Evolutionary conservation across 1,140 invertebrate genomes (phyloP).

Genomic region (Drosophila ogumai): DNA sequence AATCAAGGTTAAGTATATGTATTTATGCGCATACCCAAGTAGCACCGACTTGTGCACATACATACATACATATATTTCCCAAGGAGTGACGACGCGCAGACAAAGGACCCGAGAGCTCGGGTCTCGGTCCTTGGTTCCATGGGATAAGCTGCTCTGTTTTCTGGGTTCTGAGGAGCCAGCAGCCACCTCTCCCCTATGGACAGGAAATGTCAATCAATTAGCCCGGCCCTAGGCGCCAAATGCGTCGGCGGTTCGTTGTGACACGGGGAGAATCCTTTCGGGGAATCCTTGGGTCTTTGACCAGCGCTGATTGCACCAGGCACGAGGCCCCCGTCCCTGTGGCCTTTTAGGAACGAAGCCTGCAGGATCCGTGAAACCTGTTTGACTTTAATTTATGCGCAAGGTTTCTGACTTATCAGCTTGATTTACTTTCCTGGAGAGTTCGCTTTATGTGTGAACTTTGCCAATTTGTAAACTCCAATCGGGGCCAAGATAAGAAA

Average conservation of each 20-base stretch:
- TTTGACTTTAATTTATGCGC: conserved; percentile 34
- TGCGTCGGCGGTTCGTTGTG: conserved; percentile 16
- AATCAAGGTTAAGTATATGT: conserved; percentile 79
- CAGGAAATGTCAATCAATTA: conserved; percentile 78
- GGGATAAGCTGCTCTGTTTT: conserved; percentile 3
- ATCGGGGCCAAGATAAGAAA: not conserved
- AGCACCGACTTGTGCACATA: conserved; percentile 18
- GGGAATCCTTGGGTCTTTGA: conserved; percentile 41
- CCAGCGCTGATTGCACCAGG: conserved; percentile 41
- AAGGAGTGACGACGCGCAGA: conserved; percentile 4
- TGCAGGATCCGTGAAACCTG: not conserved
- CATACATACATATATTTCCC: conserved; percentile 6
- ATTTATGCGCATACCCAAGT: conserved; percentile 61
- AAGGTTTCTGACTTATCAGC: conserved; percentile 5
- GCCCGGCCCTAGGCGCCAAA: conserved; percentile 30
- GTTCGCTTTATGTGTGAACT: not conserved
- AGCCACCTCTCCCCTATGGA: not conserved
- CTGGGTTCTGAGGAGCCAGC: not conserved
- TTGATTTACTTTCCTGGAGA: conserved; percentile 12
- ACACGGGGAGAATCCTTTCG: conserved; percentile 7
- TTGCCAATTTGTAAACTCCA: conserved; percentile 1
- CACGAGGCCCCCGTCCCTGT: not conserved
- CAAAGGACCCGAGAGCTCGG: conserved; percentile 8
- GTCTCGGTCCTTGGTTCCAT: not conserved
- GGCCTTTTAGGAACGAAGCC: conserved; percentile 8